These are phyloP conservation scores for Aphelocoma coerulescens DNA, from an alignment of 2,113 vertebrate species.

Conservation along the genomic window DNA sequence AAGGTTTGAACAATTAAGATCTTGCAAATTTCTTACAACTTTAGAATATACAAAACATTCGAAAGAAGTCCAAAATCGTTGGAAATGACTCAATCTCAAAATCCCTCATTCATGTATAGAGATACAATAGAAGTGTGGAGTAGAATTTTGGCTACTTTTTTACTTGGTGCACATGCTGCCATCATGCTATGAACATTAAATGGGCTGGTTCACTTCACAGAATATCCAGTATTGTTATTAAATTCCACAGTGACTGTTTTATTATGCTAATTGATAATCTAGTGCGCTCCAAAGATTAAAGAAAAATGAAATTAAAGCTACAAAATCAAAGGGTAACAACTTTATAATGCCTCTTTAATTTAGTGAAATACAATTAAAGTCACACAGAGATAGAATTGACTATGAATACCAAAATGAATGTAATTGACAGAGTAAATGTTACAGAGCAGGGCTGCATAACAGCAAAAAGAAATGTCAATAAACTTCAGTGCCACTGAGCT, in stretches of 20 bases:
- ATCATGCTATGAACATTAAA: conserved; percentile 8
- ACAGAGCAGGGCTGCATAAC: conserved; percentile 30
- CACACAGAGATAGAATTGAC: conserved; percentile 68
- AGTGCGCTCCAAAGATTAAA: conserved; percentile 71
- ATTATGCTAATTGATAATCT: conserved; percentile 79
- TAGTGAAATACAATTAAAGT: conserved; percentile 78
- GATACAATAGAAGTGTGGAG: background rate
- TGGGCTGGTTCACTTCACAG: conserved; percentile 27
- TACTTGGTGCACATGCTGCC: background rate
- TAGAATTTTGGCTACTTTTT: background rate
- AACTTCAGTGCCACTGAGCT: conserved; percentile 1
- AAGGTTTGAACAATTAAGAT: background rate
- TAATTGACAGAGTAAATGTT: conserved; percentile 72
- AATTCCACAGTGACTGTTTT: conserved; percentile 71
- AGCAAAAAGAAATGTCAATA: conserved; percentile 62
- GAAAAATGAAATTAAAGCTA: conserved; percentile 79
- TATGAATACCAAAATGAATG: conserved; percentile 71
- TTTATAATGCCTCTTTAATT: conserved; percentile 81
- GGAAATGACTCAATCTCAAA: background rate
- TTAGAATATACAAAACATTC: background rate
- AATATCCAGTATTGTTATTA: conserved; percentile 59
- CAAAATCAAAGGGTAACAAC: conserved; percentile 80
- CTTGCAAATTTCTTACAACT: background rate
- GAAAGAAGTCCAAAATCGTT: background rate
- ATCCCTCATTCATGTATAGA: background rate